Conservation (phyloP, 1,140 invertebrate species). For the Amyelois transitella region DNA sequence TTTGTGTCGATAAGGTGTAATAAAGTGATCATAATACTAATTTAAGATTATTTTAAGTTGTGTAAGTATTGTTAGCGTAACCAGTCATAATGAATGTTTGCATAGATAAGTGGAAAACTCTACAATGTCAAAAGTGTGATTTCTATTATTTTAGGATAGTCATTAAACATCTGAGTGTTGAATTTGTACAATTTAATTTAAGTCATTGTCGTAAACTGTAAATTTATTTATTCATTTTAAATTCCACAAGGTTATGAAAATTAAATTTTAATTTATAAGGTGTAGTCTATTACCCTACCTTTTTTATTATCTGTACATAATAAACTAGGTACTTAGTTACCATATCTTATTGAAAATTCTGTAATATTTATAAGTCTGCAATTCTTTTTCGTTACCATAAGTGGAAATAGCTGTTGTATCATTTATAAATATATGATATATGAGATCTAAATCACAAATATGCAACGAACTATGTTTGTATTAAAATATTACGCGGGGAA, state of each 20-base stretch:
- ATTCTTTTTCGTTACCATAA: not conserved
- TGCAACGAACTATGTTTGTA: too few species aligned
- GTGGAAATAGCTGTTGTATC: too few species aligned
- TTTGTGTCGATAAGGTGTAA: slow-evolving; percentile 63
- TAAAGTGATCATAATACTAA: slow-evolving; percentile 60
- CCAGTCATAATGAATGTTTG: slow-evolving; percentile 66
- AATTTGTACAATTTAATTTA: slow-evolving; percentile 55
- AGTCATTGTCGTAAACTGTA: slow-evolving; percentile 54
- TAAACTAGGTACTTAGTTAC: not conserved
- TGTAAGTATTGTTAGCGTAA: slow-evolving; percentile 56
- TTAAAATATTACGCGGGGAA: too few species aligned
- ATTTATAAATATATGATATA: too few species aligned
- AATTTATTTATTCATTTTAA: slow-evolving; percentile 13
- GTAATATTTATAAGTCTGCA: not conserved
- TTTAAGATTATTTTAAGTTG: slow-evolving; percentile 52
- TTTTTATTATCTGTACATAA: not conserved
- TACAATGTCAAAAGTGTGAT: slow-evolving; percentile 73
- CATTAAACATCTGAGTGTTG: slow-evolving; percentile 51
- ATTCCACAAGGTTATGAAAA: not conserved
- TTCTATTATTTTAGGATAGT: slow-evolving; percentile 62
- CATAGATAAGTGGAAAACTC: slow-evolving; percentile 64
- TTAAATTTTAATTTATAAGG: not conserved
- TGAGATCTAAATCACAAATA: too few species aligned
- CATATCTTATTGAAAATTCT: slow-evolving; percentile 1
- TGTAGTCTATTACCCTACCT: not conserved